Conservation (phyloP, 2,797 vertebrate genomes). For the Coilia nasus region DNA sequence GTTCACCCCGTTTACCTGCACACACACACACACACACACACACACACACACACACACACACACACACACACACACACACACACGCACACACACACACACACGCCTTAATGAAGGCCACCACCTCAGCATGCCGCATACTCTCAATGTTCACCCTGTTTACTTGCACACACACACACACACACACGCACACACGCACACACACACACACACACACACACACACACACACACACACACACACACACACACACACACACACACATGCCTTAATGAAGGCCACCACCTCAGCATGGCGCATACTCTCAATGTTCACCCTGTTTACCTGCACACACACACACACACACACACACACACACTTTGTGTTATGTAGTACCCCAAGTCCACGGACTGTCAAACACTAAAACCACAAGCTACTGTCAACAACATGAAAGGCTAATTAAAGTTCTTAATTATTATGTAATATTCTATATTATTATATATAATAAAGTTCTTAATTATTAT, state of each 20-base stretch:
- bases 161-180: constrained; percentile 63
- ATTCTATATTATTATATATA: too few species aligned
- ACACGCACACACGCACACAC: constrained; percentile 42
- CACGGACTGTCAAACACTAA: too few species aligned
- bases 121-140: constrained; percentile 90
- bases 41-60: constrained; percentile 41
- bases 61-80: neutral
- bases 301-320: constrained; percentile 93
- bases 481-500: too few species aligned
- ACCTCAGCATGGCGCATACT: constrained; percentile 92
- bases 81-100: too few species aligned
- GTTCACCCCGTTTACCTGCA: constrained; percentile 91
- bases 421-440: too few species aligned
- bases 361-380: too few species aligned
- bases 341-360: constrained; percentile 48
- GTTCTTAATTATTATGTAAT: too few species aligned
- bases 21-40: constrained; percentile 13
- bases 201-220: neutral
- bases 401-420: too few species aligned
- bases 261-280: constrained; percentile 90
- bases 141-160: constrained; percentile 95
- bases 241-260: too few species aligned
- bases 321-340: constrained; percentile 69
- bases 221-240: too few species aligned
- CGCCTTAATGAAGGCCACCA: constrained; percentile 90